Evolutionary conservation across 2,113 vertebrate genomes (phyloP).

Genomic region (Grus americana): DNA sequence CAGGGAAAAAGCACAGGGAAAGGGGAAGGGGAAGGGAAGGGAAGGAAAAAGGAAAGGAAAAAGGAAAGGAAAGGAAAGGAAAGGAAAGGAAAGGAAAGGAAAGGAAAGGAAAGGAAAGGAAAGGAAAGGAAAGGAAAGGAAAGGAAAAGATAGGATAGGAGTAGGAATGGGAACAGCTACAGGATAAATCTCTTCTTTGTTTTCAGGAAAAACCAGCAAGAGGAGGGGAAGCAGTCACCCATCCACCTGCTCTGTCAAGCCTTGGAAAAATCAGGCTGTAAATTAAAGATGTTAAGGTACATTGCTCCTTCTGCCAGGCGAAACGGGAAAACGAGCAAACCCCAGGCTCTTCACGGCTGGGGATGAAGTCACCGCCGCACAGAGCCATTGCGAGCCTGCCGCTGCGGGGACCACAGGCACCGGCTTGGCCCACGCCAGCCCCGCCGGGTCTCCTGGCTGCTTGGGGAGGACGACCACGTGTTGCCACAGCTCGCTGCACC

Average conservation of each 20-base stretch:
- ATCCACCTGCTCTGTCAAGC: not conserved
- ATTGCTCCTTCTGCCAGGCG: rapidly evolving
- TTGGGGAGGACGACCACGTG: rapidly evolving
- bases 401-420: too few species aligned
- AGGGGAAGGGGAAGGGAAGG: too few species aligned
- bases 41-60: not conserved
- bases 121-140: not conserved
- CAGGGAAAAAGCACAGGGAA: too few species aligned
- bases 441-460: not conserved
- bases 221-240: not conserved
- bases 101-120: too few species aligned
- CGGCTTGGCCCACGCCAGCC: not conserved
- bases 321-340: not conserved
- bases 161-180: not conserved
- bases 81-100: too few species aligned
- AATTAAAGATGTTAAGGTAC: not conserved
- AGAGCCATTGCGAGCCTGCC: not conserved
- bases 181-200: not conserved
- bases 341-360: not conserved
- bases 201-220: not conserved
- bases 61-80: not conserved
- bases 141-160: not conserved
- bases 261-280: not conserved
- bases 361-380: not conserved
- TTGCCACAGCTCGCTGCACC: rapidly evolving